phyloP scores from a whole-genome alignment of 2,888 invertebrate species.

The Epinotia demarniana region DNA sequence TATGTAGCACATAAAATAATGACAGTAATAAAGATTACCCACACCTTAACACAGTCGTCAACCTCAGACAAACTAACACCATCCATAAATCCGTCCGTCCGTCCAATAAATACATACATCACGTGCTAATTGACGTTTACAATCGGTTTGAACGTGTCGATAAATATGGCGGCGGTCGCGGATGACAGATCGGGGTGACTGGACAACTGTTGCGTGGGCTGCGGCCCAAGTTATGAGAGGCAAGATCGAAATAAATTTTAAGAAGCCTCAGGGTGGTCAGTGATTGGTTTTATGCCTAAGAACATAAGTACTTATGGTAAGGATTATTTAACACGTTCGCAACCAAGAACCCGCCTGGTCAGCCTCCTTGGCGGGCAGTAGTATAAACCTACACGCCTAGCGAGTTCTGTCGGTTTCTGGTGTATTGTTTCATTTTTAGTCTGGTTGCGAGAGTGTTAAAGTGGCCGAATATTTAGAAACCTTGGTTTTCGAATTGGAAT shows the following conservation, averaged over 20 bases:
- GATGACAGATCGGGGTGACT: slow-evolving; percentile 71
- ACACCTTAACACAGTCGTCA: slow-evolving; percentile 30
- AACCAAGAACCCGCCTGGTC: no score
- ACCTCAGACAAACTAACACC: slow-evolving; percentile 28
- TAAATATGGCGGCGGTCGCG: slow-evolving; percentile 63
- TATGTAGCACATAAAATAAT: slow-evolving; percentile 1
- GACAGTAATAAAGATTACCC: slow-evolving; percentile 7
- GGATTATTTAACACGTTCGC: no score
- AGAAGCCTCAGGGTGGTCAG: background rate
- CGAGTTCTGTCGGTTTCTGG: no score
- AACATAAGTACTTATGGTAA: no score
- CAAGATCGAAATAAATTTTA: background rate
- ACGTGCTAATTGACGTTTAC: slow-evolving; percentile 73
- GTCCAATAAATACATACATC: slow-evolving; percentile 66
- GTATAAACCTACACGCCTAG: no score
- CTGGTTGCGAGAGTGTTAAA: no score
- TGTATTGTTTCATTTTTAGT: no score
- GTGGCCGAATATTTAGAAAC: no score
- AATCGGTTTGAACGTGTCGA: slow-evolving; percentile 65
- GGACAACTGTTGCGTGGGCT: slow-evolving; percentile 63
- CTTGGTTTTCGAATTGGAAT: no score
- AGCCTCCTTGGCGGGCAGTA: no score
- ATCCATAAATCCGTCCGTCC: slow-evolving; percentile 58
- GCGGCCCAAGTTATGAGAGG: slow-evolving; percentile 37
- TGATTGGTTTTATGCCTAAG: no score